Evolutionary conservation across 2,888 invertebrate genomes (phyloP).

Genomic region (Drosophila paramelanica): DNA sequence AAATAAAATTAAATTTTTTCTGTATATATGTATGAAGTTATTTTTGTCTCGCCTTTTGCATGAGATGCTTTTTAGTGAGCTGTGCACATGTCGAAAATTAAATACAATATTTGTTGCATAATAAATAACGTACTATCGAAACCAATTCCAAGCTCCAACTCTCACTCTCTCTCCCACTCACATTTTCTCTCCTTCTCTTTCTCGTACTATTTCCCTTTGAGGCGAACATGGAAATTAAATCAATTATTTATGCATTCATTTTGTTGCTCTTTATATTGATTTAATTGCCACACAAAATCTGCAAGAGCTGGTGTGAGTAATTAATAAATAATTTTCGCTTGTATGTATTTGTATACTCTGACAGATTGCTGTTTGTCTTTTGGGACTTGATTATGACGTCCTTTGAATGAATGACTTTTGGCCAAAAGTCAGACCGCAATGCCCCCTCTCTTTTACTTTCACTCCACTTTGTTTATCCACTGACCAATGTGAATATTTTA

Average conservation of each 20-base stretch:
- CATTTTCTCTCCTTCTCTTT: neutral
- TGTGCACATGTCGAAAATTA: slow-evolving; percentile 33
- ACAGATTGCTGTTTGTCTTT: slow-evolving; percentile 52
- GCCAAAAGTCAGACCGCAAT: slow-evolving; percentile 33
- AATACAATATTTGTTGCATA: slow-evolving; percentile 26
- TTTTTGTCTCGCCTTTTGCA: slow-evolving; percentile 8
- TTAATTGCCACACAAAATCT: slow-evolving; percentile 56
- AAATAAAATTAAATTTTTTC: too few species aligned
- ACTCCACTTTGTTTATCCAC: slow-evolving; percentile 9
- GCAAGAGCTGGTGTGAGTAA: slow-evolving; percentile 54
- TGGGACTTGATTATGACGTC: slow-evolving; percentile 61
- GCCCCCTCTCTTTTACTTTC: neutral
- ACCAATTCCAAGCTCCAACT: neutral
- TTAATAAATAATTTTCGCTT: slow-evolving; percentile 70
- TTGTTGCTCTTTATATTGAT: slow-evolving; percentile 66
- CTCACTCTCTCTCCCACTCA: neutral
- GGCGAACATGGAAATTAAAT: slow-evolving; percentile 56
- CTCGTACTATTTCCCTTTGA: slow-evolving; percentile 9
- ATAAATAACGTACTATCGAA: slow-evolving; percentile 34
- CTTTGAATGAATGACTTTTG: slow-evolving; percentile 56
- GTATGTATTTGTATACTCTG: slow-evolving; percentile 38
- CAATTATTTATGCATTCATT: slow-evolving; percentile 71
- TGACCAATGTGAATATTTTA: neutral
- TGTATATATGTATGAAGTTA: too few species aligned
- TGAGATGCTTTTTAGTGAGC: slow-evolving; percentile 31